Evolutionary conservation across 64 coral and sea anemone species (phyloP), one percentile per base, ranked within the genome.

Genomic region (Pocillopora damicornis): DNA sequence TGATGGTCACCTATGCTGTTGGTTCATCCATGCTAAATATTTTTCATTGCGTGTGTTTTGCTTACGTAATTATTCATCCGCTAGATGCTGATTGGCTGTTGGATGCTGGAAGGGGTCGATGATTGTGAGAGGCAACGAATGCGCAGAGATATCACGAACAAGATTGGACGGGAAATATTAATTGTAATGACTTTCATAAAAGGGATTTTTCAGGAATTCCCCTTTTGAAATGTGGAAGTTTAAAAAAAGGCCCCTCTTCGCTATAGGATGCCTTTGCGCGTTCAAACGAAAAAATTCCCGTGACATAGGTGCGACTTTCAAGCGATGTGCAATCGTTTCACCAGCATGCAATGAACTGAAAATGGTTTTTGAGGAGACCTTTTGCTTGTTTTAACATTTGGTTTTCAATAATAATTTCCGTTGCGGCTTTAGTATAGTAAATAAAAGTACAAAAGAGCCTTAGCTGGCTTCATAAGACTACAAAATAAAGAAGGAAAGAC

Each of bases 41-140:
- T 90, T 84, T 90, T 73, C 65, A 90, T 84, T 90, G 80, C 89
- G 89, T 81, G 89, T 85, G 20, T 85, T 85, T 87, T 81, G 89
- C 89, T 90, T 75, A 90, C 89, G 79, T 90, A 76, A 90, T 84
- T 76, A 57, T 68, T 65, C 37, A 45, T 76, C 60, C 61, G 25
- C 71, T 60, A 45, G 71, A 45, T 5, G 20, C 68, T 90, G 89
- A 90, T 90, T 90, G 89, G 89, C 37, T 66, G 63, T 11, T 23
- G 38, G 42, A 0, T 22, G 63, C 67, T 85, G 81, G 42, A 71
- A 42, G 81, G n/a, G n/a, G 81, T 37, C 63, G 81, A 85, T 73
- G 64, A 85, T 85, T 85, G 81, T n/a, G 58, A 73, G 81, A 38
- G 81, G 35, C 63, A 73, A 15, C 64, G 35, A 85, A 37, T 65